phyloP scores from a whole-genome alignment of 2,113 vertebrate genomes.

The Ondatra zibethicus region DNA sequence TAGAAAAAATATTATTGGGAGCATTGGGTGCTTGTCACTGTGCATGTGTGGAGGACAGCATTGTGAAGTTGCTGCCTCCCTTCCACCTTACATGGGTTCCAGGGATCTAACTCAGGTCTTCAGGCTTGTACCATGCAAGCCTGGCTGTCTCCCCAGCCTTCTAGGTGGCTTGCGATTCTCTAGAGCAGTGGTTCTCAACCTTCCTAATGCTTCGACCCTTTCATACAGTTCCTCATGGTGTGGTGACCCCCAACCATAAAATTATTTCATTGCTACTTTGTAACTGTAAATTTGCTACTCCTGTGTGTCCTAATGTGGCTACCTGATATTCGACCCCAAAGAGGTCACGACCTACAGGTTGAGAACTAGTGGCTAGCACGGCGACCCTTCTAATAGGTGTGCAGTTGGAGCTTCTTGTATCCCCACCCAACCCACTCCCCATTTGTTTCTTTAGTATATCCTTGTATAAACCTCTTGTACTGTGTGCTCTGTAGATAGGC shows the following conservation, averaged over 20 bases:
- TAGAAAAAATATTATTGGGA: not conserved
- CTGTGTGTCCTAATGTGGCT: not conserved
- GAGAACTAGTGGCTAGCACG: not conserved
- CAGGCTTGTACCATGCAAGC: not conserved
- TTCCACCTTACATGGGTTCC: not conserved
- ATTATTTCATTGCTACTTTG: not conserved
- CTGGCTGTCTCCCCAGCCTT: not conserved
- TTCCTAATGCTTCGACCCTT: not conserved
- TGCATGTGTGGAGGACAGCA: not conserved
- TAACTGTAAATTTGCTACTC: not conserved
- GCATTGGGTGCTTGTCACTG: not conserved
- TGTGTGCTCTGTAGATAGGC: not conserved
- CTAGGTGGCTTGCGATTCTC: not conserved
- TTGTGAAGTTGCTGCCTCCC: not conserved
- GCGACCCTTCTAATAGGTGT: not conserved
- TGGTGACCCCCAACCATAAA: not conserved
- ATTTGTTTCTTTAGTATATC: not conserved
- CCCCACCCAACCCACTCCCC: not conserved
- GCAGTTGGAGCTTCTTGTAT: not conserved
- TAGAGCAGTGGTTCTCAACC: not conserved
- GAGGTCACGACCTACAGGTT: not conserved
- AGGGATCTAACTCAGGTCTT: not conserved
- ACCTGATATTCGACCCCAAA: not conserved
- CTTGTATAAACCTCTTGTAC: not conserved
- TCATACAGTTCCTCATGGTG: not conserved